Evolutionary conservation across 2,113 vertebrate species (phyloP).

Genomic region (Xenotilapia longispinis): DNA sequence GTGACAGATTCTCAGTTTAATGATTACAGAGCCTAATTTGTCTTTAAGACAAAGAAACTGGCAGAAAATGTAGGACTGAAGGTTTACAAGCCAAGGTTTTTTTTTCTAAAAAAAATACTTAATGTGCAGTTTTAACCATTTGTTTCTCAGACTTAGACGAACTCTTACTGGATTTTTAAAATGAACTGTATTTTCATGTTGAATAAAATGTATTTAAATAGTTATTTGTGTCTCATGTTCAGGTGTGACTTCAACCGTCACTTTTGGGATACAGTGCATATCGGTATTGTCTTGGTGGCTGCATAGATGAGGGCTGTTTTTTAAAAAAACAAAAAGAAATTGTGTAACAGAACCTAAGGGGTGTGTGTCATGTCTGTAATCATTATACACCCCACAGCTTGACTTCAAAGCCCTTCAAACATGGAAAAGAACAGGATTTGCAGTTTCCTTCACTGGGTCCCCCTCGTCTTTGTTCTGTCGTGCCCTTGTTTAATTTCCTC

Average conservation of each 20-base stretch:
- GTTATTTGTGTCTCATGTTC: background rate
- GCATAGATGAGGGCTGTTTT: background rate
- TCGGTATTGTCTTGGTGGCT: background rate
- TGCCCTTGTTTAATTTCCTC: constrained; percentile 35
- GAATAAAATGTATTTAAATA: background rate
- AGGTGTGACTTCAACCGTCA: background rate
- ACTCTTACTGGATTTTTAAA: background rate
- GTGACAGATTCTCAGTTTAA: background rate
- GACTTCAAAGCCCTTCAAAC: constrained; percentile 49
- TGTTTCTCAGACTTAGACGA: background rate
- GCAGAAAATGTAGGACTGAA: background rate
- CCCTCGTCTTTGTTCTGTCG: constrained; percentile 44
- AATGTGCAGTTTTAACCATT: background rate
- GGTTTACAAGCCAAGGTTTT: background rate
- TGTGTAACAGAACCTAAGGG: constrained; percentile 12
- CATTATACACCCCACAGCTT: constrained; percentile 31
- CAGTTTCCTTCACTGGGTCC: constrained; percentile 8
- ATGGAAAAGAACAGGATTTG: constrained; percentile 27
- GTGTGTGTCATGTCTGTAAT: constrained; percentile 1
- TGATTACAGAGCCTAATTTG: background rate
- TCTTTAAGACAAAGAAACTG: background rate
- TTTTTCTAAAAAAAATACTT: background rate
- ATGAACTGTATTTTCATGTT: background rate
- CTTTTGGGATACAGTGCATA: background rate
- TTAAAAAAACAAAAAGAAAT: background rate